phyloP scores from a whole-genome alignment of 2,797 vertebrate species.

The Diplodus puntazzo region DNA sequence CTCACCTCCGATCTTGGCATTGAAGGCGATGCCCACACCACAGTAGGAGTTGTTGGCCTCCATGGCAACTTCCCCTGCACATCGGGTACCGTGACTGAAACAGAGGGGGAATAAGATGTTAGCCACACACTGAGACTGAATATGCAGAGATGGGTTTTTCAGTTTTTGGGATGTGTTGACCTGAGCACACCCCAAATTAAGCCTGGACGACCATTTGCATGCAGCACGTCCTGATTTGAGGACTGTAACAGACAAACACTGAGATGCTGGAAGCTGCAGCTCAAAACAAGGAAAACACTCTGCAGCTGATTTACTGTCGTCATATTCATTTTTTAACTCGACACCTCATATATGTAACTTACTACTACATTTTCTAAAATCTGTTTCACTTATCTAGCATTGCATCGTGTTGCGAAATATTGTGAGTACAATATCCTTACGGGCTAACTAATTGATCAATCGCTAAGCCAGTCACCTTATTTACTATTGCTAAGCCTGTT shows the following conservation, averaged over 20 bases:
- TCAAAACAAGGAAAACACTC: slow-evolving; percentile 8
- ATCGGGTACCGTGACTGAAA: slow-evolving; percentile 78
- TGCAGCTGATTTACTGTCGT: not conserved
- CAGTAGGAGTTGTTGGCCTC: slow-evolving; percentile 83
- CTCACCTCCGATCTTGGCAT: slow-evolving; percentile 80
- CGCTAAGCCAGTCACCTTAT: not conserved
- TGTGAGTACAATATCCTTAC: not conserved
- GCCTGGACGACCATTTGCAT: slow-evolving; percentile 29
- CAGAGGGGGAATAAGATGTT: slow-evolving; percentile 50
- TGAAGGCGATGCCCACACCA: slow-evolving; percentile 77
- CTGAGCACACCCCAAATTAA: slow-evolving; percentile 29
- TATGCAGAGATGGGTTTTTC: slow-evolving; percentile 30
- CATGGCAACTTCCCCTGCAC: slow-evolving; percentile 84
- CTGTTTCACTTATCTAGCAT: not conserved
- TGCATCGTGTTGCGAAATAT: not conserved
- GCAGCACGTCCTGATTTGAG: slow-evolving; percentile 25
- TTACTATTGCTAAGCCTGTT: not conserved
- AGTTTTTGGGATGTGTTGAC: slow-evolving; percentile 33
- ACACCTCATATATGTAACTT: too few species aligned
- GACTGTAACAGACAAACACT: slow-evolving; percentile 1
- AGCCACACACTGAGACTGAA: slow-evolving; percentile 50
- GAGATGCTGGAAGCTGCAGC: not conserved
- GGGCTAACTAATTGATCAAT: not conserved
- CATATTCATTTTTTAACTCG: too few species aligned
- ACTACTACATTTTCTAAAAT: not conserved